A percentile compares a stretch with the other conserved stretches of the same genome.
phyloP scores from a whole-genome alignment of 1,140 invertebrate genomes.

The Lepeophtheirus salmonis region DNA sequence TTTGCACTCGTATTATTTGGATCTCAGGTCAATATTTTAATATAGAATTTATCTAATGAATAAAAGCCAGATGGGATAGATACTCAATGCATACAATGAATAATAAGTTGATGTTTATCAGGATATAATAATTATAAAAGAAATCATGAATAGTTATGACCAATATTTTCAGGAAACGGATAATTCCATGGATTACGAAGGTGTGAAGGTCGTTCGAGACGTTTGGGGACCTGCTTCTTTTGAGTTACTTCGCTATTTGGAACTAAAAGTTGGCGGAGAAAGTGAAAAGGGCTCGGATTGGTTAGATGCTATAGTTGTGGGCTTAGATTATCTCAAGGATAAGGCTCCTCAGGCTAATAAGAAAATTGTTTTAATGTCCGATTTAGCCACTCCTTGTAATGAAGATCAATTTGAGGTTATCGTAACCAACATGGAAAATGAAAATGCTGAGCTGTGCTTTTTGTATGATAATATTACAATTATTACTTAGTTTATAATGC shows the following conservation, averaged over 20 bases:
- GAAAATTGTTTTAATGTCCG: constrained; percentile 10
- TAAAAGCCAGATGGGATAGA: too few species aligned
- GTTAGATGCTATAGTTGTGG: constrained; percentile 10
- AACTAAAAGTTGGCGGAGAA: neutral
- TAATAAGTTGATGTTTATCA: neutral
- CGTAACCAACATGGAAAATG: neutral
- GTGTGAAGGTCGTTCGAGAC: neutral
- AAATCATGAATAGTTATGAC: neutral
- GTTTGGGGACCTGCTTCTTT: neutral
- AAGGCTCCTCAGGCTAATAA: neutral
- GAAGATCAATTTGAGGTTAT: neutral
- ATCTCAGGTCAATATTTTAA: neutral
- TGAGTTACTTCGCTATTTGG: neutral
- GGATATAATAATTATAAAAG: neutral
- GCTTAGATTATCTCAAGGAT: constrained; percentile 2
- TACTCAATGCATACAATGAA: neutral
- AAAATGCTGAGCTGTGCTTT: constrained; percentile 5
- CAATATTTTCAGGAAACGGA: neutral
- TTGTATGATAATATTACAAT: too few species aligned
- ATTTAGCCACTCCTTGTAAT: neutral
- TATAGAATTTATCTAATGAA: too few species aligned
- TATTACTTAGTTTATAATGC: too few species aligned
- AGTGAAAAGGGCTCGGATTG: constrained; percentile 1
- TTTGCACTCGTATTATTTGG: constrained; percentile 10
- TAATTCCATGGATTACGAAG: neutral